Percentiles rank a stretch among this genome's conserved stretches.
Conservation (phyloP, 2,113 vertebrate species). For the Oncorhynchus nerka region DNA sequence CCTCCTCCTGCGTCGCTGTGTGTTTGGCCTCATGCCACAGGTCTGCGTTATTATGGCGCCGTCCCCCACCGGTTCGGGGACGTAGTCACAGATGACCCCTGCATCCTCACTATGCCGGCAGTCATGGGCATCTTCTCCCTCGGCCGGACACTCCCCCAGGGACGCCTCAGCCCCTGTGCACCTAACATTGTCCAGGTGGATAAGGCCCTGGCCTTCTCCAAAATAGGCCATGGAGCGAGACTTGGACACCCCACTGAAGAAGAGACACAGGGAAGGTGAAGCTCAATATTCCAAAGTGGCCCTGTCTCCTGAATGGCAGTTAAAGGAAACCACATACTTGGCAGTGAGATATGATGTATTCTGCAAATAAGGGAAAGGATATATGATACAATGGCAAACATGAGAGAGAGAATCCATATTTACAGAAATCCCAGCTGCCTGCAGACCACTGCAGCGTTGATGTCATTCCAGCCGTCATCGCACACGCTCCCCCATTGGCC, state of each 20-base stretch:
- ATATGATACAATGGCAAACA: background rate
- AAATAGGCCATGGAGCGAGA: slow-evolving; percentile 83
- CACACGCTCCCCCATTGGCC: slow-evolving; percentile 75
- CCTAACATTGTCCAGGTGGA: slow-evolving; percentile 78
- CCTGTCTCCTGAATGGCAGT: too few relatives aligned
- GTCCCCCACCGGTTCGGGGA: slow-evolving; percentile 60
- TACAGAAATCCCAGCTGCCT: slow-evolving; percentile 72
- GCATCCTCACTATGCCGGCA: slow-evolving; percentile 84
- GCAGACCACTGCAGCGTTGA: slow-evolving; percentile 72
- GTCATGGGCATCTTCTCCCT: slow-evolving; percentile 61
- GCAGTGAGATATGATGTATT: too few relatives aligned
- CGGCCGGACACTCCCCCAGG: slow-evolving; percentile 68
- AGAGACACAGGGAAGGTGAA: slow-evolving; percentile 22
- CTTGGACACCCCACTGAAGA: slow-evolving; percentile 77
- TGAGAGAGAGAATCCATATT: slow-evolving; percentile 15
- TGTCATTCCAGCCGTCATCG: slow-evolving; percentile 74
- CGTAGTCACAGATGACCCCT: slow-evolving; percentile 83
- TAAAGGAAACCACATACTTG: too few relatives aligned
- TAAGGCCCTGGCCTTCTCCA: slow-evolving; percentile 78
- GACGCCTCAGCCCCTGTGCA: slow-evolving; percentile 76
- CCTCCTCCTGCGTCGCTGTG: slow-evolving; percentile 76
- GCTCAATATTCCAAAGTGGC: too few relatives aligned
- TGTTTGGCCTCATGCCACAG: slow-evolving; percentile 66
- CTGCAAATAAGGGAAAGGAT: too few relatives aligned
- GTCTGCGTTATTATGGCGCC: slow-evolving; percentile 28